Percentiles rank a stretch among this genome's conserved stretches.
These are phyloP conservation scores for Elysia crispata DNA, from an alignment of 2,888 invertebrate species.

Conservation along the genomic window DNA sequence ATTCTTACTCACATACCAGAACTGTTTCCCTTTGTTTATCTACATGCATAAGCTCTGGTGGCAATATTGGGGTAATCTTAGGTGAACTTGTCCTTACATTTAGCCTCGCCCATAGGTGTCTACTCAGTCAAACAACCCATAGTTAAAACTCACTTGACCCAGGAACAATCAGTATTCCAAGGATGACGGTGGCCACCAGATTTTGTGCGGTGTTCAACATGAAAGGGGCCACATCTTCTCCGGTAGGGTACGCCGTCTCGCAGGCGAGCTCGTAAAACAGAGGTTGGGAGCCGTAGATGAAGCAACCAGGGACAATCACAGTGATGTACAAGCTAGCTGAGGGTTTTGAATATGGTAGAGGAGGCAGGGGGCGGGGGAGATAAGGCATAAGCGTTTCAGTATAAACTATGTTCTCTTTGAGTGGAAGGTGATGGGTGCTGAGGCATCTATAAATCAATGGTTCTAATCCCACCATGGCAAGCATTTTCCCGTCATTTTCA, in stretches of 20 bases:
- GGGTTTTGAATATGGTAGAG: neutral
- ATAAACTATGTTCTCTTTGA: no score
- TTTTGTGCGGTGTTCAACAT: neutral
- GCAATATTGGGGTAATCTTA: no score
- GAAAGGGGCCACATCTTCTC: slow-evolving; percentile 28
- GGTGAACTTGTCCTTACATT: no score
- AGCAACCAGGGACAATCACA: slow-evolving; percentile 23
- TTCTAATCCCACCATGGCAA: no score
- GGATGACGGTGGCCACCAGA: slow-evolving; percentile 26
- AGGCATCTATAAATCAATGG: no score
- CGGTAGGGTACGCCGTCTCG: slow-evolving; percentile 38
- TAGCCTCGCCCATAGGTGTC: no score
- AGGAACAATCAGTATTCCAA: slow-evolving; percentile 18
- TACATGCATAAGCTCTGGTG: no score
- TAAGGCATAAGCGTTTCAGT: no score
- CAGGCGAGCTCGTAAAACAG: slow-evolving; percentile 45
- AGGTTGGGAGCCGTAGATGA: slow-evolving; percentile 33
- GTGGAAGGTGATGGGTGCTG: no score
- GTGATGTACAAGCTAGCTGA: slow-evolving; percentile 40
- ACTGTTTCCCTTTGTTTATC: no score
- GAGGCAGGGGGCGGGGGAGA: neutral
- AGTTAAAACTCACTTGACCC: slow-evolving; percentile 19
- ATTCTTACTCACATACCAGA: no score
- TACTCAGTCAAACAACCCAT: neutral
- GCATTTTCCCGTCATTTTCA: no score